Evolutionary conservation across 2,797 vertebrate genomes (phyloP).

Genomic region (Eurystomus glaucurus): DNA sequence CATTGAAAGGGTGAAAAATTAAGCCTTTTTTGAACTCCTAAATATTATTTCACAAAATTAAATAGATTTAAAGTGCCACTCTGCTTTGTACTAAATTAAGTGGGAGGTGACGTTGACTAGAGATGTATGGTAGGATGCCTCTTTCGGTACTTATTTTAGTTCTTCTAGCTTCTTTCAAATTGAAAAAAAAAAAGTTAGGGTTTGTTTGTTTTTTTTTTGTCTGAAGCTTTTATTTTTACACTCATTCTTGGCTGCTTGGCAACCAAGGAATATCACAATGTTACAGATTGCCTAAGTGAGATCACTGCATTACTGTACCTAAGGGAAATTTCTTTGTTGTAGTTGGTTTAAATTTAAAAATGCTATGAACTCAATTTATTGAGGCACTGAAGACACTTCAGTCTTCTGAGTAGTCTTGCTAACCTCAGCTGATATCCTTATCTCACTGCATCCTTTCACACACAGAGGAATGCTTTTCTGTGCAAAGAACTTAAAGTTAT

Average conservation of each 20-base stretch:
- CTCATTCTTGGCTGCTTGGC: not conserved
- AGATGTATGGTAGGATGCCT: not conserved
- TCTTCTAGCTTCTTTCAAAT: not conserved
- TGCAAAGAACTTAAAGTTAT: not conserved
- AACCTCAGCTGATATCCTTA: not conserved
- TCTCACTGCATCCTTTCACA: not conserved
- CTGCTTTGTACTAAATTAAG: not conserved
- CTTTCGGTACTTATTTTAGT: not conserved
- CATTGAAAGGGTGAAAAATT: not conserved
- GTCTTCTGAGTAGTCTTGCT: not conserved
- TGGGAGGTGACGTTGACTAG: not conserved
- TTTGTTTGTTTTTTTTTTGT: not conserved
- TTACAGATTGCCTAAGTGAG: not conserved
- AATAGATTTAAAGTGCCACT: not conserved
- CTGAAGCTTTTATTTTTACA: not conserved
- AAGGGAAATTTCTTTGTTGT: constrained; percentile 12
- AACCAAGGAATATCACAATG: not conserved
- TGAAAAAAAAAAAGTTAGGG: too few species aligned
- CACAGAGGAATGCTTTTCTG: not conserved
- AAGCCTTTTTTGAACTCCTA: not conserved
- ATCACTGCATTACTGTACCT: not conserved
- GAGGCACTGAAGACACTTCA: not conserved
- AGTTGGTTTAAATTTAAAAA: constrained; percentile 26
- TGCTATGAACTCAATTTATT: not conserved
- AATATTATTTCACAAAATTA: not conserved